Evolutionary conservation across 2,797 vertebrate genomes (phyloP).

Genomic region (Pelochelys cantorii): DNA sequence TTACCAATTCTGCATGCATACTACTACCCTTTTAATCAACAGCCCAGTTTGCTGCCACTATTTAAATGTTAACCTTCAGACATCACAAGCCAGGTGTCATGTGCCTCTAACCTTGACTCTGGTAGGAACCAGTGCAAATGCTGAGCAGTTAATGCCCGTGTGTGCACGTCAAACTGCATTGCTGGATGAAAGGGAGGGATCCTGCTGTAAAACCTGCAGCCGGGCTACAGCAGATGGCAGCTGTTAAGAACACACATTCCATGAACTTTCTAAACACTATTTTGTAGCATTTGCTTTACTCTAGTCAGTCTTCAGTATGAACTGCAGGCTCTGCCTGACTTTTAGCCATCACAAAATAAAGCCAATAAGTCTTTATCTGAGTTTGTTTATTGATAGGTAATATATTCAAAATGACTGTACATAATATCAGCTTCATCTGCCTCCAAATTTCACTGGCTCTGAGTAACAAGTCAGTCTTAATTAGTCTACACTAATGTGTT

Average conservation of each 20-base stretch:
- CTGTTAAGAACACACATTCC: background rate
- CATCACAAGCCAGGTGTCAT: no score
- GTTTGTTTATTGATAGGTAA: conserved; percentile 80
- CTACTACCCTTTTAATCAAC: background rate
- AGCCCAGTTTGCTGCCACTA: background rate
- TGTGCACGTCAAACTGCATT: background rate
- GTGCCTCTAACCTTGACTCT: no score
- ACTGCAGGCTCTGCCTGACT: background rate
- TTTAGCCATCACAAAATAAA: background rate
- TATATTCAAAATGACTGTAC: conserved; percentile 69
- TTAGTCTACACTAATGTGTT: conserved; percentile 2
- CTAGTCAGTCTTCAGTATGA: background rate
- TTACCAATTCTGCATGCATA: background rate
- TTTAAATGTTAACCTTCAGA: background rate
- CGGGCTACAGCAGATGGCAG: background rate
- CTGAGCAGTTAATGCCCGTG: background rate
- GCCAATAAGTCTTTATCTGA: conserved; percentile 49
- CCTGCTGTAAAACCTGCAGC: no score
- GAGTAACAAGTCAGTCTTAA: background rate
- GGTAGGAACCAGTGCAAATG: background rate
- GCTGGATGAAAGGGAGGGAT: background rate
- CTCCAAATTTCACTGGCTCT: background rate
- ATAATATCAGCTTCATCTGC: conserved; percentile 41
- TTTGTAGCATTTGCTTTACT: background rate
- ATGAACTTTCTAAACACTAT: background rate